Percentiles rank a stretch among this genome's conserved stretches.
Conservation (phyloP, 37 sponge, comb jelly and placozoan species). For the Cliona cf. orientalis region DNA sequence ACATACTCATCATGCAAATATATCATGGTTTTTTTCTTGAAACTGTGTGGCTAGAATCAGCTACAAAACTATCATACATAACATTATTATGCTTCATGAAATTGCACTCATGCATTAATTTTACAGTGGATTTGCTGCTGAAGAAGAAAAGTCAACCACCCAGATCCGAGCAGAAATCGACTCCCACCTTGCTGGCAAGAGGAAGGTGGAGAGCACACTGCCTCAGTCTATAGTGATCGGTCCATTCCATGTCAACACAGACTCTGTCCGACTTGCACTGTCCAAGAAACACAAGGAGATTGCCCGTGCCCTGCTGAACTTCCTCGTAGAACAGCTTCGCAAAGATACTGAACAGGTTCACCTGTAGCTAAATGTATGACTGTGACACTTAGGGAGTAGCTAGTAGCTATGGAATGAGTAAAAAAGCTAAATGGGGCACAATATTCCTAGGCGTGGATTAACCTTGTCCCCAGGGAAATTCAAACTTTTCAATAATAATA, state of each 20-base stretch:
- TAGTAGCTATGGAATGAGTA: too few species aligned
- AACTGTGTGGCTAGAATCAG: too few species aligned
- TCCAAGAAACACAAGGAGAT: slow-evolving; percentile 90
- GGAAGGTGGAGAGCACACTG: slow-evolving; percentile 65
- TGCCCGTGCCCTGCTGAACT: slow-evolving; percentile 83
- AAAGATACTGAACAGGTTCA: slow-evolving; percentile 88
- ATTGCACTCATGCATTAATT: not conserved
- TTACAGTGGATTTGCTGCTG: slow-evolving; percentile 33
- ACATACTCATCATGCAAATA: too few species aligned
- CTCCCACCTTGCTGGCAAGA: slow-evolving; percentile 77
- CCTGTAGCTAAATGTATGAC: too few species aligned
- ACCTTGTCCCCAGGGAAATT: too few species aligned
- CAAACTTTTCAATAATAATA: too few species aligned
- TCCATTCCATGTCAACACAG: slow-evolving; percentile 90
- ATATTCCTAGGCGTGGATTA: too few species aligned
- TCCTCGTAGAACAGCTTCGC: slow-evolving; percentile 78
- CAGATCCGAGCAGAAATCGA: slow-evolving; percentile 92
- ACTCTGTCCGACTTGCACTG: slow-evolving; percentile 76
- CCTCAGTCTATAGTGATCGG: slow-evolving; percentile 85
- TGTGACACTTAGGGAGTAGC: too few species aligned
- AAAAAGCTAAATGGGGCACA: too few species aligned
- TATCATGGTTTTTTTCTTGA: too few species aligned
- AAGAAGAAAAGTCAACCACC: slow-evolving; percentile 67
- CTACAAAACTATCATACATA: too few species aligned
- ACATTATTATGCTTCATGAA: too few species aligned